Evolutionary conservation across 92 coral and sea anemone genomes (phyloP).

Genomic region (Epizoanthus ramosus): DNA sequence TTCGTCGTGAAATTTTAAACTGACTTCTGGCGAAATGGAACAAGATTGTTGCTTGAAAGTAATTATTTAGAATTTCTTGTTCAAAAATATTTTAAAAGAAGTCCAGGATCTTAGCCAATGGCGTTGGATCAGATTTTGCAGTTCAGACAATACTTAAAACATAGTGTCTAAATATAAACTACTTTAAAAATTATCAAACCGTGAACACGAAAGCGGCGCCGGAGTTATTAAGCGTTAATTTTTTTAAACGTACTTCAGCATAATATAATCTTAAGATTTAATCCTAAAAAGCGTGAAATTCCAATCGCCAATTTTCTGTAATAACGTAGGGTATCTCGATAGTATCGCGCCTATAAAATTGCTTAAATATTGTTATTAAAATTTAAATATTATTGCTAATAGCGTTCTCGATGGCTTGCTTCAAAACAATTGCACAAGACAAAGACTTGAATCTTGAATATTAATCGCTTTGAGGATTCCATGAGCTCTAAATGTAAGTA

Average conservation of each 20-base stretch:
- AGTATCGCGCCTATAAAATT: neutral
- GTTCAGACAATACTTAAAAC: neutral
- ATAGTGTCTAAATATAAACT: neutral
- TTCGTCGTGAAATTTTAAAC: too few relatives aligned
- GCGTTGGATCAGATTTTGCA: neutral
- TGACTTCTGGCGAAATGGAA: too few relatives aligned
- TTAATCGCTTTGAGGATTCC: constrained; percentile 1
- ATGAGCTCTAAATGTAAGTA: neutral
- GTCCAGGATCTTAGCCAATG: neutral
- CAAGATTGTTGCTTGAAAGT: neutral
- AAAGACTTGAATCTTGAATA: neutral
- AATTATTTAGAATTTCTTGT: neutral
- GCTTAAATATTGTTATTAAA: neutral
- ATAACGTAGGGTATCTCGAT: neutral
- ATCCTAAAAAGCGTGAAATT: neutral
- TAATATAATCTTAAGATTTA: neutral
- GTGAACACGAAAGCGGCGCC: neutral
- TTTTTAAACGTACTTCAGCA: neutral
- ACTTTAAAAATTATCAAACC: constrained; percentile 10
- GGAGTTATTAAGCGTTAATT: neutral
- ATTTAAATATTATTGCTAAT: neutral
- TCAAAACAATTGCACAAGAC: constrained; percentile 6
- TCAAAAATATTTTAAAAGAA: neutral
- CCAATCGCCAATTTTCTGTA: neutral
- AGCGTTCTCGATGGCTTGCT: constrained; percentile 4